Base-by-base conservation (phyloP, 2,797 vertebrate genomes). In the Microctenopoma lineatum region DNA sequence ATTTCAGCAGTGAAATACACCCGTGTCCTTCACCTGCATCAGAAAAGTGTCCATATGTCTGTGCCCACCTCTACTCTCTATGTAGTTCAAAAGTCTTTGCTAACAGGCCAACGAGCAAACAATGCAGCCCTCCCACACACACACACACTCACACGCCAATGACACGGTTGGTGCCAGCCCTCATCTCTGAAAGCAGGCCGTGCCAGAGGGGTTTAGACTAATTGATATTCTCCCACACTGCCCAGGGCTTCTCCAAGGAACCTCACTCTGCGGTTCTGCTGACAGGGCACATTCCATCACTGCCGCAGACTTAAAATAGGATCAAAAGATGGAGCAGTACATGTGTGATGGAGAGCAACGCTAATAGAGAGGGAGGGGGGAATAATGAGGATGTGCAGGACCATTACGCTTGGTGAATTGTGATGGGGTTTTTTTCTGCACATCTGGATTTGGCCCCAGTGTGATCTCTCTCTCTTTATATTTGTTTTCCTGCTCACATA, bases 141-240 rank as follows among this genome's bases (percentile, higher is more conserved):
- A 36, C 21, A 21, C 62, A 45, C 53, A 21, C 45, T 1, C 18
- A 7, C 65, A 29, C 60, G 52, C 45, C 6, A 27, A 55, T 7
- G 29, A n/a, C 61, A 18, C 47, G n/a, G 50, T 47, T 7, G 15
- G 26, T 73, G 77, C 77, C 69, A 66, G 83, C 75, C 73, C 69
- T 84, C 66, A 73, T 66, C 75, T 73, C 51, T 5, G 34, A 71
- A 59, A 51, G 66, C 58, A 53, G 71, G 80, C 44, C 48, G 34
- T 83, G 72, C 83, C 78, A 83, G 68, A 61, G 74, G 78, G 65
- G 53, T 59, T 66, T 66, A 59, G 81, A 86, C 83, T 92, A 85
- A 91, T 94, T 94, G 85, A 91, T 92, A 94, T 94, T 94, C 92
- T 85, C 85, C 76, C 80, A 86, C 80, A 82, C 63, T 79, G 83